phyloP scores from a whole-genome alignment of 1,140 invertebrate genomes.

The Ostrea denselamellosa region DNA sequence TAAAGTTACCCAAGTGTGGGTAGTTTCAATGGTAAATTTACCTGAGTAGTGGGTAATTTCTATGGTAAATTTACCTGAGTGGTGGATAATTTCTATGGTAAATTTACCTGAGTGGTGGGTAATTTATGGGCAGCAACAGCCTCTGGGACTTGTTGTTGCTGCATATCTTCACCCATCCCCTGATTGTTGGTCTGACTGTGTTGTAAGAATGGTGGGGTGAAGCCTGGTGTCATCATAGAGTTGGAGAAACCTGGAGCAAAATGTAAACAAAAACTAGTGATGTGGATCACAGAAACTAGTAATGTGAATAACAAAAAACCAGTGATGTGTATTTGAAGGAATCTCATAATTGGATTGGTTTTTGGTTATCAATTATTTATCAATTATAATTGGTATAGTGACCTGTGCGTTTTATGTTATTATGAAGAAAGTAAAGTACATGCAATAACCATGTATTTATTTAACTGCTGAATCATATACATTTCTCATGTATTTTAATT shows the following conservation, averaged over 20 bases:
- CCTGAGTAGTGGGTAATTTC: slow-evolving; percentile 57
- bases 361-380: too few species aligned
- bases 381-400: too few species aligned
- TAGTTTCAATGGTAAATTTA: not conserved
- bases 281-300: too few species aligned
- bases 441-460: too few species aligned
- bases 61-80: slow-evolving; percentile 51
- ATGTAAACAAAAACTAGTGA: too few species aligned
- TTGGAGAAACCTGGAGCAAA: not conserved
- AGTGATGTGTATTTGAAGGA: too few species aligned
- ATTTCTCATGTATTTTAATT: too few species aligned
- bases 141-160: slow-evolving; percentile 46
- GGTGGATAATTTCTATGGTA: slow-evolving; percentile 52
- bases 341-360: too few species aligned
- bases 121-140: slow-evolving; percentile 61
- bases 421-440: too few species aligned
- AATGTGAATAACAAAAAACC: too few species aligned
- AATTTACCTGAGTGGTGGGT: slow-evolving; percentile 58
- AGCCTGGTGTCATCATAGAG: slow-evolving; percentile 41
- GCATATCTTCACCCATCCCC: slow-evolving; percentile 40
- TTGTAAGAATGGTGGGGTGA: slow-evolving; percentile 54
- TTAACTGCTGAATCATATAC: too few species aligned
- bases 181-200: not conserved
- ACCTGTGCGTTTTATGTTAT: too few species aligned
- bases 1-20: not conserved